Evolutionary conservation across 2,113 vertebrate genomes (phyloP).

Genomic region (Xiphias gladius): DNA sequence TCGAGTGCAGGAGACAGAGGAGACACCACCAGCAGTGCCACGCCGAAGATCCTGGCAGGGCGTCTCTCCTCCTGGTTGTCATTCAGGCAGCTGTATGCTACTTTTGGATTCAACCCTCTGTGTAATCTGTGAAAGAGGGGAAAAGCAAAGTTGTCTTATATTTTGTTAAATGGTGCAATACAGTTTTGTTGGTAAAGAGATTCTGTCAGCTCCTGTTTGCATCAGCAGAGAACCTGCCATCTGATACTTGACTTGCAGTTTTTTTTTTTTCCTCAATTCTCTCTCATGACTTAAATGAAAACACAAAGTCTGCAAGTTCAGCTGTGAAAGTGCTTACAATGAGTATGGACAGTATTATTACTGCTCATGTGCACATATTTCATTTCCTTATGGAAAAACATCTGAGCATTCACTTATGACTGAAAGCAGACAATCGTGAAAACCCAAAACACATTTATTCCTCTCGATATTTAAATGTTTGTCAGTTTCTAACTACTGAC

Average conservation of each 20-base stretch:
- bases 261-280: constrained; percentile 31
- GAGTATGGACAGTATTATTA: constrained; percentile 30
- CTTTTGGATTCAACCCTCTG: constrained; percentile 29
- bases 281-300: constrained; percentile 46
- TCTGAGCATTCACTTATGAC: not conserved
- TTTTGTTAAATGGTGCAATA: constrained; percentile 52
- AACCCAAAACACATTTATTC: not conserved
- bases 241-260: constrained; percentile 64
- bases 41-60: constrained; percentile 56
- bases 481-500: constrained; percentile 6
- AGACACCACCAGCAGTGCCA: constrained; percentile 61
- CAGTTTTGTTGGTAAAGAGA: constrained; percentile 58
- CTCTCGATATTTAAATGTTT: not conserved
- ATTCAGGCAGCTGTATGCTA: constrained; percentile 67
- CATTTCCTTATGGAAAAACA: constrained; percentile 27
- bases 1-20: constrained; percentile 48
- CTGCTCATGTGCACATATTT: constrained; percentile 52
- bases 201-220: constrained; percentile 64
- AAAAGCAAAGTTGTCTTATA: constrained; percentile 47
- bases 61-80: constrained; percentile 63
- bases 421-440: constrained; percentile 4
- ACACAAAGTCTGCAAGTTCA: constrained; percentile 44
- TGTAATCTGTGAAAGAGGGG: constrained; percentile 60
- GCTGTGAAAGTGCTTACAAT: constrained; percentile 60
- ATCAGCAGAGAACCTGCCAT: constrained; percentile 72